Percentiles rank a stretch among this genome's conserved stretches.
These are phyloP conservation scores for Orchesellides sinensis DNA, from an alignment of 2,888 invertebrate species.

Conservation along the genomic window DNA sequence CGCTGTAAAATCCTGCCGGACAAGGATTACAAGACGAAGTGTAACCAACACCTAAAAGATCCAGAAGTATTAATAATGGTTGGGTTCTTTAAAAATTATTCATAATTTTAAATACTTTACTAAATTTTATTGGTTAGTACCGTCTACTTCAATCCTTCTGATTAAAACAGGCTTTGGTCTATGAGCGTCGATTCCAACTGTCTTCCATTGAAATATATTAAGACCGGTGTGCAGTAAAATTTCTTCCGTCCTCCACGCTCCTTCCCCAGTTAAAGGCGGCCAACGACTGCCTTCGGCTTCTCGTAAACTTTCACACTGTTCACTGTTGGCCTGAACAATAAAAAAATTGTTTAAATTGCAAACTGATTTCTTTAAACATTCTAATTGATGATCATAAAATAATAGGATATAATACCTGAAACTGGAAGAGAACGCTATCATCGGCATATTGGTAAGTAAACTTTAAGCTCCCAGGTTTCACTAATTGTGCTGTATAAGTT, in stretches of 20 bases:
- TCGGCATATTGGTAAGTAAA: slow-evolving; percentile 80
- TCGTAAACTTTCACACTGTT: slow-evolving; percentile 78
- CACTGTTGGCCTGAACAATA: slow-evolving; percentile 78
- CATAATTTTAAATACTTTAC: not conserved
- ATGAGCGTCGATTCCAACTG: slow-evolving; percentile 77
- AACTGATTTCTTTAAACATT: too few relatives aligned
- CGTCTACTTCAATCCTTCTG: slow-evolving; percentile 77
- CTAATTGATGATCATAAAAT: too few relatives aligned
- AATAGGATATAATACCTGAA: slow-evolving; percentile 76
- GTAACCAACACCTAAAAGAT: slow-evolving; percentile 79
- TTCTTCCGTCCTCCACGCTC: slow-evolving; percentile 77
- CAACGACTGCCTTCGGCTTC: slow-evolving; percentile 77
- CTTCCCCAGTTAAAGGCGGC: slow-evolving; percentile 78
- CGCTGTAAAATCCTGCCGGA: slow-evolving; percentile 76
- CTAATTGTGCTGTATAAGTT: slow-evolving; percentile 79
- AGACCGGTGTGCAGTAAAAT: slow-evolving; percentile 78
- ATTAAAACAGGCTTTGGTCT: slow-evolving; percentile 78
- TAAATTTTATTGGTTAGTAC: slow-evolving; percentile 72
- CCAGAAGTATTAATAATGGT: too few relatives aligned
- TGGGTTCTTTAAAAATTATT: too few relatives aligned
- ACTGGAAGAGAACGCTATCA: slow-evolving; percentile 78
- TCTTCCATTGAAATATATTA: slow-evolving; percentile 80
- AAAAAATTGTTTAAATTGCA: too few relatives aligned
- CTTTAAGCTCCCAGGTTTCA: slow-evolving; percentile 79
- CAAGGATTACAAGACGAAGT: slow-evolving; percentile 79